Base-by-base conservation (phyloP, 2,113 vertebrate species). In the Acanthochromis polyacanthus region DNA sequence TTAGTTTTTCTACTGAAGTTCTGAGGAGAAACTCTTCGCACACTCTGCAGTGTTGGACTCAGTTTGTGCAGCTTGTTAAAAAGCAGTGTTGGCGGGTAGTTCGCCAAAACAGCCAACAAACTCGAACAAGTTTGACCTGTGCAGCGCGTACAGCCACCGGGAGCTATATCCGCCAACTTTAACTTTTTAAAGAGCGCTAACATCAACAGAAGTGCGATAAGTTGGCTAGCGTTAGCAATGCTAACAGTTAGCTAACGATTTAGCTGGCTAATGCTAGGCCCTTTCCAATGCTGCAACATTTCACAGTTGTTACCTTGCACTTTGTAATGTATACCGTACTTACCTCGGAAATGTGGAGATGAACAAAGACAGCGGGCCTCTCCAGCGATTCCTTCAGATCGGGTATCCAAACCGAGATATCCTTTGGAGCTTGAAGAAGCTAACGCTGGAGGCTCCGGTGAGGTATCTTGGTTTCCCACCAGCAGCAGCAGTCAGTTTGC, bases 231-330 rank as follows among this genome's bases (percentile, higher is more conserved):
- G 36, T 63, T 74, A 79, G 78, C 86, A 10, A 75, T 71, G 88
- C 90, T 91, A 93, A 80, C 66, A 16, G 79, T 57, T 75, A 72
- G 71, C 67, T 16, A 28, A 2, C 17, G 52, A 88, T 78, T 71
- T 83, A 71, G 85, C 75, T 30, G n/a, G 89, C 84, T 77, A 78
- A 86, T 83, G 92, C 89, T 86, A 84, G 91, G 88, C 92, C 90
- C 4, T 68, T 67, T 68, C 2, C 58, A 75, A 43, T 68, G 46
- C 65, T 59, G 62, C 20, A 72, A 56, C 9, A 69, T 67, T 6
- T 15, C 48, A 45, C 43, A 72, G 32, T 50, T 75, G 2, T 20
- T 25, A 30, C 71, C 0, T 20, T 64, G 53, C 71, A 82, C 36
- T 63, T 19, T 63, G 38, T 58, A 20, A 17, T 51, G 20, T 56